A percentile compares a stretch with the other conserved stretches of the same genome.
Conservation (phyloP, 1,140 invertebrate genomes). For the Monomorium pharaonis region DNA sequence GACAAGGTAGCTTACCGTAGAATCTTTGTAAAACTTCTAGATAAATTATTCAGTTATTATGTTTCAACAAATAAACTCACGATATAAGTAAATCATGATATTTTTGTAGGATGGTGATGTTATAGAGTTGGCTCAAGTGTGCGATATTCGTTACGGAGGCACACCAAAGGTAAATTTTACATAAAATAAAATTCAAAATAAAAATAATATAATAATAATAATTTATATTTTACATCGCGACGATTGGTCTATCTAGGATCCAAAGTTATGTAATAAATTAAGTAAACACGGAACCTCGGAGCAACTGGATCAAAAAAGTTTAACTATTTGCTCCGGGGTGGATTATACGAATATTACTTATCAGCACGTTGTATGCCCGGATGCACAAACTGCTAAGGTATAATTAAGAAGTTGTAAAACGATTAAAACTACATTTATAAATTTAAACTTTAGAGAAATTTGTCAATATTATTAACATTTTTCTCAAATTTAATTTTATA, state of each 20-base stretch:
- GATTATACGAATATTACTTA: slow-evolving; percentile 99
- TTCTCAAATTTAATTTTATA: neutral
- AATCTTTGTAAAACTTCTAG: neutral
- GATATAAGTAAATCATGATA: neutral
- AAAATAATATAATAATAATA: neutral
- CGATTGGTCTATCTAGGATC: slow-evolving; percentile 88
- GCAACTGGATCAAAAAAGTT: slow-evolving; percentile 95
- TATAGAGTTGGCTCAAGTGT: slow-evolving; percentile 98
- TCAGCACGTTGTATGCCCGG: slow-evolving; percentile 96
- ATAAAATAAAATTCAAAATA: neutral
- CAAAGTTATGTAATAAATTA: slow-evolving; percentile 92
- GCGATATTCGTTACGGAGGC: slow-evolving; percentile 96
- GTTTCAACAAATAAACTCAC: neutral
- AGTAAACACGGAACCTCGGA: slow-evolving; percentile 91
- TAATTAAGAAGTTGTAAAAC: slow-evolving; percentile 12
- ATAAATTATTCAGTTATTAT: neutral
- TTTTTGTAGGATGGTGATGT: slow-evolving; percentile 96
- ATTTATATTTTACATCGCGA: neutral
- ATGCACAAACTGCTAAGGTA: slow-evolving; percentile 96
- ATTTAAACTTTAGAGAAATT: slow-evolving; percentile 23
- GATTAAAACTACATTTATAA: neutral
- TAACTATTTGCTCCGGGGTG: slow-evolving; percentile 98
- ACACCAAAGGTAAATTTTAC: slow-evolving; percentile 90
- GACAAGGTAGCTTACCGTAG: slow-evolving; percentile 89
- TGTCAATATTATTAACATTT: neutral